Evolutionary conservation across 1,140 invertebrate genomes (phyloP).

Genomic region (Brachystomella parvula): DNA sequence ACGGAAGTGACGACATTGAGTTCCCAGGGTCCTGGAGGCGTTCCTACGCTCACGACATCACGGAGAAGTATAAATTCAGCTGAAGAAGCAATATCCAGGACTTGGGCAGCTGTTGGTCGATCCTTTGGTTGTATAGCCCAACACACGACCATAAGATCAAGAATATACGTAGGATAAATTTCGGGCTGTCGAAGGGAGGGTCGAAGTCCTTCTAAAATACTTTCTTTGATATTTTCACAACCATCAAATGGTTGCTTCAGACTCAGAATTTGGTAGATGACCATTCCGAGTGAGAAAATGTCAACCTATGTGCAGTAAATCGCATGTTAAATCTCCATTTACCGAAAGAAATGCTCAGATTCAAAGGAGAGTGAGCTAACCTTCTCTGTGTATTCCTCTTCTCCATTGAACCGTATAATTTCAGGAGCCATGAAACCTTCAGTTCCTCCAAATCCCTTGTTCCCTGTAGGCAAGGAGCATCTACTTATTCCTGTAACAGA

Average conservation of each 20-base stretch:
- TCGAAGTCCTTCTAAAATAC: conserved; percentile 85
- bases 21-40: background rate
- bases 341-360: no score
- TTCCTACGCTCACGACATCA: conserved; percentile 59
- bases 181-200: conserved; percentile 58
- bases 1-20: conserved; percentile 14
- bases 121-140: conserved; percentile 83
- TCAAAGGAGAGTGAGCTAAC: conserved; percentile 46
- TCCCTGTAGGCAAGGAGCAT: conserved; percentile 74
- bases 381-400: conserved; percentile 98
- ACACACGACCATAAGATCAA: conserved; percentile 92
- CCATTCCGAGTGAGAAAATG: conserved; percentile 99
- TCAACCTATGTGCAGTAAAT: conserved; percentile 60
- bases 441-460: conserved; percentile 91
- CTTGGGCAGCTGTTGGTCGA: conserved; percentile 83
- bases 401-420: conserved; percentile 73
- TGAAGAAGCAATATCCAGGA: conserved; percentile 80
- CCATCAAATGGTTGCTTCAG: conserved; percentile 89
- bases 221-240: conserved; percentile 91
- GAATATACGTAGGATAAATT: conserved; percentile 75
- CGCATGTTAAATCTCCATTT: no score
- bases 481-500: conserved; percentile 67
- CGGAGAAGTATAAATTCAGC: conserved; percentile 85
- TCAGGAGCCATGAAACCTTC: conserved; percentile 88
- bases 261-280: conserved; percentile 91